Conservation (phyloP, 2,113 vertebrate genomes). For the Tricholaema leucomelas region DNA sequence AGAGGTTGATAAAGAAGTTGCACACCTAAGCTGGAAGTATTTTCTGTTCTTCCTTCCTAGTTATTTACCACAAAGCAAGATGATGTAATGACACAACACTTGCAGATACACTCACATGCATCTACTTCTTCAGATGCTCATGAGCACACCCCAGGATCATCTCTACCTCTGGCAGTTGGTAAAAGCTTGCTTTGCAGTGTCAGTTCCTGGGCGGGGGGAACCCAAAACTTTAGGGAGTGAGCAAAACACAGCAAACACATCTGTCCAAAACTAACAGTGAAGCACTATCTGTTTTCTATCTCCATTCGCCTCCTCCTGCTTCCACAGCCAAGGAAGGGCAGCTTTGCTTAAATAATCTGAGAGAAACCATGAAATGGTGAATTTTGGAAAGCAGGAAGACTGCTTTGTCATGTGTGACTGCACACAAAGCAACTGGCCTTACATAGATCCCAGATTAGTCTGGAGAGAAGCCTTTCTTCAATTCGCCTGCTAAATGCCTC, state of each 20-base stretch:
- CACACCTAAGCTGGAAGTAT: neutral
- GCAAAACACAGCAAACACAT: neutral
- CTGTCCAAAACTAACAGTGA: too few relatives aligned
- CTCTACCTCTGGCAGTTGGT: neutral
- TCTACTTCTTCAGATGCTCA: neutral
- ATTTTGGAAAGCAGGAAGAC: neutral
- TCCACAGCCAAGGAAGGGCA: neutral
- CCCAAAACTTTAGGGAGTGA: neutral
- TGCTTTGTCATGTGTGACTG: neutral
- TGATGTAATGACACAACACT: neutral
- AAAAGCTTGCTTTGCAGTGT: neutral
- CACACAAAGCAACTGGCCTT: neutral
- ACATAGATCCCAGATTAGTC: neutral
- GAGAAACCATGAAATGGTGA: neutral
- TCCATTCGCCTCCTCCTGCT: neutral
- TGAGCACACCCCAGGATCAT: neutral
- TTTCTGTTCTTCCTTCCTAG: neutral
- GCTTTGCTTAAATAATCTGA: neutral
- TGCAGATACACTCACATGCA: accelerated
- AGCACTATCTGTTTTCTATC: neutral
- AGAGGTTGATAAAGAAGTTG: neutral
- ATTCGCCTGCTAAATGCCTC: neutral
- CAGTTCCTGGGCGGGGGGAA: neutral
- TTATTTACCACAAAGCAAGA: neutral
- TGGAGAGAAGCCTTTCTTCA: neutral